Evolutionary conservation across 2,888 invertebrate species (phyloP), one percentile per base, ranked within the genome.

Genomic region (Melanargia galathea): DNA sequence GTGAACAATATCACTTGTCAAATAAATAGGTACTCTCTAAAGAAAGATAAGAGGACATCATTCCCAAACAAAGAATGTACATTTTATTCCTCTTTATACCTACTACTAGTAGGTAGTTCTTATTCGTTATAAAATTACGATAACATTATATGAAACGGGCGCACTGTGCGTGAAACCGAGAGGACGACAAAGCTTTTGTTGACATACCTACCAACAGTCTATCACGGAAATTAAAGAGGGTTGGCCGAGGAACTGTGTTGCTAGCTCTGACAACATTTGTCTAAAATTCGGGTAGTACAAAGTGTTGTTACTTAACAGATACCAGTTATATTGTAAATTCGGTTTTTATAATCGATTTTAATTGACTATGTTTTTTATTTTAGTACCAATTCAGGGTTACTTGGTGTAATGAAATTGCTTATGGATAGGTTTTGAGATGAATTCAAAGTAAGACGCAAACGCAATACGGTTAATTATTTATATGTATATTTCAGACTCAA

Each of bases 151-250:
- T 51, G 51, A 60, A 52, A 62, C 40, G 65, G 49, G 51, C 24
- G 56, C 57, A 56, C 13, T 52, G 40, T 35, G 40, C n/a, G 24
- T 24, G 55, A 55, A 62, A 48, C 48, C 71, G 70, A 67, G 69
- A 65, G 60, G 45, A 45, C 56, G 48, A 68, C 71, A 75, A 73
- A 76, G 71, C 69, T 72, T 72, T 70, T 72, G 71, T 75, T 74
- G 70, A 70, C 60, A 67, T 70, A 70, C 66, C 33, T 33, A 52
- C 33, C 2, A 20, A 40, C n/a, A 16, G 33, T 35, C 52, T 52
- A 33, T 20, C 33, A 10, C 54, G 60, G 64, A 61, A 71, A 75
- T 61, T 60, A 64, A 60, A 60, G 68, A 70, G 73, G 72, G 71
- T 71, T 69, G 43, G 58, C 62, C 52, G 45, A 62, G 51, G 40